Evolutionary conservation across 2,113 vertebrate genomes (phyloP), one percentile per base, ranked within the genome.

Genomic region (Gulo gulo): DNA sequence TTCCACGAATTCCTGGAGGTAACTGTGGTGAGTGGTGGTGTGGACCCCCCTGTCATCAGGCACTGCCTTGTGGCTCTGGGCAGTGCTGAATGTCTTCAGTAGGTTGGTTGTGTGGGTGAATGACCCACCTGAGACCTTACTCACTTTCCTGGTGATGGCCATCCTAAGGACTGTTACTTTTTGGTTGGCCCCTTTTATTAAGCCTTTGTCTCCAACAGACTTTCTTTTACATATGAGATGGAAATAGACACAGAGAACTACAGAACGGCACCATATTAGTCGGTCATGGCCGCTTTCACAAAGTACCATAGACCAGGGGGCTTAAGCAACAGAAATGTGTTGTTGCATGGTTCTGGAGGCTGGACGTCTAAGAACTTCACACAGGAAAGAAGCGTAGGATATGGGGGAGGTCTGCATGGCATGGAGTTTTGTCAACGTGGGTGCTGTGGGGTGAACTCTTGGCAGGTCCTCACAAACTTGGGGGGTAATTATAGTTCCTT

Each of bases 221-320:
- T 36, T 78, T 39, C 39, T 73, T 42, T 61, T 50, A 47, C 7
- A 2, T 57, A 6, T 26, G 71, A 15, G 47, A 13, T 42, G 50
- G 34, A 74, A 42, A 31, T 52, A 84, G 31, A 65, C 26, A 23
- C 52, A 36, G 50, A 79, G 39, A 50, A 13, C 34, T 67, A 12
- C 6, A 29, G 76, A 81, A n/a, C 4, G 21, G 10, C 2, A 26
- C 50, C 1, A 0, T 24, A 1, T 9, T 63, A 26, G 4, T n/a
- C 5, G 13, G 12, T 34, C 7, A 4, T 34, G 39, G 39, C 7
- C 20, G 24, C 34, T 39, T 6, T 21, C 7, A 39, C 42, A 29
- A 26, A 23, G 74, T 11, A 29, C 18, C 16, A 9, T 31, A 57
- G 31, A 42, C 55, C 20, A 31, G 21, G 74, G 67, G 23, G 55